Evolutionary conservation across 2,888 invertebrate species (phyloP).

Genomic region (Saturnia japonica): DNA sequence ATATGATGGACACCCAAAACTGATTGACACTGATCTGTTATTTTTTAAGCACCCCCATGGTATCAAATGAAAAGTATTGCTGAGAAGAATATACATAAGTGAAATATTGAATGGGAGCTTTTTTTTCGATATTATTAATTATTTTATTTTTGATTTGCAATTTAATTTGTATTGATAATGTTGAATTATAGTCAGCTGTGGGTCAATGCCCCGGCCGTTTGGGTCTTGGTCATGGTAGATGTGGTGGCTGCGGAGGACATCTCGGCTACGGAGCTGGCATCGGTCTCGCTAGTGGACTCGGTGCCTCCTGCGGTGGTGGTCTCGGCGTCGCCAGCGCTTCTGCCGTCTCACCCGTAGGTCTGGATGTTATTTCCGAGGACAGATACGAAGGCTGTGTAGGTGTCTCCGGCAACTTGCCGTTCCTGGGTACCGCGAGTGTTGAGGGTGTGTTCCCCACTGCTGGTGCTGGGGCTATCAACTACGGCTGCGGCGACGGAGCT

Average conservation of each 20-base stretch:
- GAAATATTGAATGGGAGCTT: no score
- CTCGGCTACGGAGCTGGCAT: slow-evolving; percentile 10
- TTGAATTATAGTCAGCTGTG: not conserved
- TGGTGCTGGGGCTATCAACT: slow-evolving; percentile 42
- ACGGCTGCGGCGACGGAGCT: slow-evolving; percentile 44
- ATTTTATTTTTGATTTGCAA: not conserved
- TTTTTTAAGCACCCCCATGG: no score
- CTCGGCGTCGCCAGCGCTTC: slow-evolving; percentile 49
- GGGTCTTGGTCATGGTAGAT: slow-evolving; percentile 15
- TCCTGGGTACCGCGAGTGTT: slow-evolving; percentile 51
- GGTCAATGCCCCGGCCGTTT: not conserved
- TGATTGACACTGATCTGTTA: no score
- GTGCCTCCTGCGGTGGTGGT: slow-evolving; percentile 48
- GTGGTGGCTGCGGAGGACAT: slow-evolving; percentile 13
- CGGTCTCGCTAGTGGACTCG: slow-evolving; percentile 33
- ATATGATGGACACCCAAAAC: no score
- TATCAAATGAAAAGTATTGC: no score
- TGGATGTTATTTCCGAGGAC: slow-evolving; percentile 53
- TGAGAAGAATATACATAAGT: no score
- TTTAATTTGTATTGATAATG: not conserved
- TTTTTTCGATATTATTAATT: no score
- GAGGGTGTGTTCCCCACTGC: slow-evolving; percentile 50
- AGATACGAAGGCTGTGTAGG: slow-evolving; percentile 48
- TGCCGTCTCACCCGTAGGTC: slow-evolving; percentile 46
- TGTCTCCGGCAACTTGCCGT: slow-evolving; percentile 53